Base-by-base conservation (phyloP, 2,888 invertebrate genomes). In the Eilema griseolum region DNA sequence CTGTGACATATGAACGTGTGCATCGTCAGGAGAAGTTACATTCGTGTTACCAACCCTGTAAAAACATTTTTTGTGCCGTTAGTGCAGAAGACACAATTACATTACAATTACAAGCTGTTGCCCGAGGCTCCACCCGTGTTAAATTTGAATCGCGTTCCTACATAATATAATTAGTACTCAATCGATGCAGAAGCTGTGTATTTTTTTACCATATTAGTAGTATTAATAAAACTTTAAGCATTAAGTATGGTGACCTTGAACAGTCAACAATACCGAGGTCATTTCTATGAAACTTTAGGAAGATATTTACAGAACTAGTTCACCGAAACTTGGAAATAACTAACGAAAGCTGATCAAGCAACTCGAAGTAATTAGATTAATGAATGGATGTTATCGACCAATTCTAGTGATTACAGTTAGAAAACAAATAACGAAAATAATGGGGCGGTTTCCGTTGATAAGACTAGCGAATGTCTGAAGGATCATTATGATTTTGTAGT, bases 351-450 rank as follows among this genome's bases (percentile, higher is more conserved):
- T 24, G 57, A 59, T 24, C 57, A 23, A 26, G 57, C 23, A 59
- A 24, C n/a, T 4, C 23, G 14, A 24, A 59, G 26, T 24, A 59
- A 52, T 52, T 52, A 52, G n/a, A 52, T 52, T 52, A 52, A 52
- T 52, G 52, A 10, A 52, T 52, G n/a, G 8, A 23, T 59, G 23
- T 24, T 59, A 59, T 26, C 26, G 57, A 24, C 41, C 41, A 64
- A 41, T 52, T 28, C 63, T 26, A 64, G 41, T 26, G 52, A 41
- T 28, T 24, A 26, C 63, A 24, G 41, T 52, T 64, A 52, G 52
- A 3, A 64, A 64, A 63, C 28, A 64, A 64, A 64, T 4, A 64
- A 52, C 64, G 28, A 52, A 28, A 28, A 24, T n/a, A 52, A 1
- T 52, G 20, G 8, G 1, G 7, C 7, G 1, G 20, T 52, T 52